Percentiles rank a stretch among this genome's conserved stretches.
phyloP scores from a whole-genome alignment of 2,797 vertebrate species.

The Melanotaenia trifasciata region DNA sequence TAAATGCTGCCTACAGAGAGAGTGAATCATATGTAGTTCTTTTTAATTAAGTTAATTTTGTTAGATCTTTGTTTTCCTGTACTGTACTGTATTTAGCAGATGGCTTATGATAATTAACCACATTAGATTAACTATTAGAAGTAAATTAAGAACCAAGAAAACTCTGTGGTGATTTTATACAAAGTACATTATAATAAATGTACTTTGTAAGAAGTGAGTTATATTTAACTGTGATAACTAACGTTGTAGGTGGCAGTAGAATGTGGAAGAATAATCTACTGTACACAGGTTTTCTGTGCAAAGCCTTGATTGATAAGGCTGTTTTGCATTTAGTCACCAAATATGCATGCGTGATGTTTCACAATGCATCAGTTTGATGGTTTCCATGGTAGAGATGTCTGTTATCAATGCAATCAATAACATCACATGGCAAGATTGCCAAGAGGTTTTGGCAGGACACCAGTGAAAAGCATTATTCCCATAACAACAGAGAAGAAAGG shows the following conservation, averaged over 20 bases:
- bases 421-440: conserved; percentile 49
- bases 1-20: neutral
- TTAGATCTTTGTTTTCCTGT: neutral
- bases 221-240: neutral
- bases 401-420: conserved; percentile 67
- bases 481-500: conserved; percentile 82
- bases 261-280: neutral
- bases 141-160: neutral
- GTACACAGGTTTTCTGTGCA: neutral
- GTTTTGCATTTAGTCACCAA: conserved; percentile 2
- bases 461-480: conserved; percentile 64
- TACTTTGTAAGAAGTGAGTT: conserved; percentile 1
- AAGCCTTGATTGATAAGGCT: conserved; percentile 12
- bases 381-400: conserved; percentile 36
- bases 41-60: neutral
- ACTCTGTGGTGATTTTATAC: neutral
- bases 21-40: neutral
- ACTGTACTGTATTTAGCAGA: neutral
- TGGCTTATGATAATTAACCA: neutral
- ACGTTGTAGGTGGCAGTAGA: neutral
- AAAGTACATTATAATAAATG: too few species aligned
- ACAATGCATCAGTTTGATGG: conserved; percentile 35
- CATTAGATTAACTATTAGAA: neutral
- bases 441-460: conserved; percentile 65
- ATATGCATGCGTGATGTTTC: conserved; percentile 9